phyloP scores from a whole-genome alignment of 2,888 invertebrate species.

The Hydrotaea cyrtoneurina region DNA sequence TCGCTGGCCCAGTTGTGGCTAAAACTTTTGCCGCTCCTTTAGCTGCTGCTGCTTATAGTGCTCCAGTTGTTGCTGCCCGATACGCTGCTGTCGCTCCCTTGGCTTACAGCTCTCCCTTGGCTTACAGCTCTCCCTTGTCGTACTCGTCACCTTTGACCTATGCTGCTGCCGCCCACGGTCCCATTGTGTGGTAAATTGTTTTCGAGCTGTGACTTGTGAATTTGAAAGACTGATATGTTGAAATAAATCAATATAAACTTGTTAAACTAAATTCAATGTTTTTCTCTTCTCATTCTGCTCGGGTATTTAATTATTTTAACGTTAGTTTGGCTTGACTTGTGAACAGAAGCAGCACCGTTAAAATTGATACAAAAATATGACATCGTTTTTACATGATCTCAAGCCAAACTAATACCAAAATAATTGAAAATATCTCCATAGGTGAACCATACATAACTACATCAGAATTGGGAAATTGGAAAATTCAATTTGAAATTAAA shows the following conservation, averaged over 20 bases:
- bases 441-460: too few species aligned
- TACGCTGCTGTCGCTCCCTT: slow-evolving; percentile 51
- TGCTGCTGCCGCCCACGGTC: slow-evolving; percentile 46
- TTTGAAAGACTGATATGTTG: background rate
- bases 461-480: too few species aligned
- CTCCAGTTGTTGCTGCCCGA: slow-evolving; percentile 39
- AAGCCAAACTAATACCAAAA: too few species aligned
- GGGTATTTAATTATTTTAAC: too few species aligned
- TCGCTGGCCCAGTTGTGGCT: slow-evolving; percentile 35
- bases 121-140: slow-evolving; percentile 24
- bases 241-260: background rate
- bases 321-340: too few species aligned
- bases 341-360: too few species aligned
- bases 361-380: too few species aligned
- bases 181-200: slow-evolving; percentile 19
- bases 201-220: background rate
- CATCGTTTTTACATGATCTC: too few species aligned
- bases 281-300: background rate
- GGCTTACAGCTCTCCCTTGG: slow-evolving; percentile 11
- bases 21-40: slow-evolving; percentile 41
- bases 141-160: slow-evolving; percentile 58
- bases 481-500: too few species aligned
- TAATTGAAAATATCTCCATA: too few species aligned
- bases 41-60: slow-evolving; percentile 51
- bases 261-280: background rate